Evolutionary conservation across 2,888 invertebrate genomes (phyloP), one percentile per base, ranked within the genome.

Genomic region (Ctenicera cuprea): DNA sequence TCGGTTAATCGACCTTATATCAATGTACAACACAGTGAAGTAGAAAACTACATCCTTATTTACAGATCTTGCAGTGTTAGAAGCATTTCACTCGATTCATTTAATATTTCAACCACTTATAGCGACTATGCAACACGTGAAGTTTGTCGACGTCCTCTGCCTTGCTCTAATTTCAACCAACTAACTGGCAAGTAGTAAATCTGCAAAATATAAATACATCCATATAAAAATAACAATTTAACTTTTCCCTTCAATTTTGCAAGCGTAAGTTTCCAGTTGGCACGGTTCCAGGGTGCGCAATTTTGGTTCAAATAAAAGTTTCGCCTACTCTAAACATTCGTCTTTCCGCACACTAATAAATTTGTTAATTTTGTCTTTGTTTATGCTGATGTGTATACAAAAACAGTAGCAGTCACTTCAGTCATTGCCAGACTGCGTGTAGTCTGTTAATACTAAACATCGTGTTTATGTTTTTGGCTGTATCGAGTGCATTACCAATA

Each of bases 151-250:
- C 14, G 61, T 65, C 69, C 48, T 68, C 22, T 50, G 52, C 14
- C 59, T 65, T 57, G 18, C 50, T 50, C 61, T 41, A 68, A 59
- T 41, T 41, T 18, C 65, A 61, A 38, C 26, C 66, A 67, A 77
- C 77, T 78, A 73, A 73, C 76, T 69, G 62, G 64, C 72, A 33
- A 43, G 72, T 71, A 54, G 72, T 73, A 69, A 72, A 76, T 78
- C 78, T 78, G 78, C 75, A 78, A 78, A 78, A 75, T 75, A 78
- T 78, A 78, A 77, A 78, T 77, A 77, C 72, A 76, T 37, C 73
- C 75, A 73, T 76, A 74, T 77, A 77, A 78, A 78, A 78, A 77
- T 77, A 78, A 78, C 77, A 77, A 76, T 77, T 77, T 66, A 73
- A 77, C 73, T 77, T 76, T 76, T 75, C 76, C 77, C 78, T 76